Percentiles rank a stretch among this genome's conserved stretches.
phyloP scores from a whole-genome alignment of 2,888 invertebrate genomes.

The Trichogramma evanescens region DNA sequence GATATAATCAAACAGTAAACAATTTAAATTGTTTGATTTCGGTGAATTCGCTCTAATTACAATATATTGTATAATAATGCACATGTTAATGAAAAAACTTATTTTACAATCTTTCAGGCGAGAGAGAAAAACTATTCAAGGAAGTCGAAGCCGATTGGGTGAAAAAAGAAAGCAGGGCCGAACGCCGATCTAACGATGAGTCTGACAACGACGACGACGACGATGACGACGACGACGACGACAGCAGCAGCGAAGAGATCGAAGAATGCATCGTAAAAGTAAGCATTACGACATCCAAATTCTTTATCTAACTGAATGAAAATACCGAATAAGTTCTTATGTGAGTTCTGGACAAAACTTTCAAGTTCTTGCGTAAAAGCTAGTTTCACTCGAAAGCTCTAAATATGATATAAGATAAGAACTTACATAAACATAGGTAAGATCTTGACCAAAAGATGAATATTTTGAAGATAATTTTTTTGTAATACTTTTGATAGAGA shows the following conservation, averaged over 20 bases:
- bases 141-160: constrained; percentile 72
- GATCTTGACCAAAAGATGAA: too few species aligned
- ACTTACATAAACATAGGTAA: too few species aligned
- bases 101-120: constrained; percentile 49
- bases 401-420: too few species aligned
- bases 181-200: constrained; percentile 32
- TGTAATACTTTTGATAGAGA: too few species aligned
- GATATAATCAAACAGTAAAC: too few species aligned
- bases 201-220: constrained; percentile 47
- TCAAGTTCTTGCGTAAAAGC: not conserved
- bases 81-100: not conserved
- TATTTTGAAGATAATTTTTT: too few species aligned
- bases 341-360: not conserved
- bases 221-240: constrained; percentile 46
- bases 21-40: too few species aligned
- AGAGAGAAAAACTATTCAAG: constrained; percentile 65
- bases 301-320: not conserved
- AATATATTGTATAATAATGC: not conserved
- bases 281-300: constrained; percentile 19
- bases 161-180: constrained; percentile 54
- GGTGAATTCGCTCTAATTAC: not conserved
- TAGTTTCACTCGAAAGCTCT: too few species aligned
- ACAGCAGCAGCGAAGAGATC: constrained; percentile 49
- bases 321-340: not conserved
- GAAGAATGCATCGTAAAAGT: constrained; percentile 76